Percentiles rank a stretch among this genome's conserved stretches.
phyloP scores from a whole-genome alignment of 30 jellyfish, hydroid and myxozoan genomes.

The Hydra vulgaris region DNA sequence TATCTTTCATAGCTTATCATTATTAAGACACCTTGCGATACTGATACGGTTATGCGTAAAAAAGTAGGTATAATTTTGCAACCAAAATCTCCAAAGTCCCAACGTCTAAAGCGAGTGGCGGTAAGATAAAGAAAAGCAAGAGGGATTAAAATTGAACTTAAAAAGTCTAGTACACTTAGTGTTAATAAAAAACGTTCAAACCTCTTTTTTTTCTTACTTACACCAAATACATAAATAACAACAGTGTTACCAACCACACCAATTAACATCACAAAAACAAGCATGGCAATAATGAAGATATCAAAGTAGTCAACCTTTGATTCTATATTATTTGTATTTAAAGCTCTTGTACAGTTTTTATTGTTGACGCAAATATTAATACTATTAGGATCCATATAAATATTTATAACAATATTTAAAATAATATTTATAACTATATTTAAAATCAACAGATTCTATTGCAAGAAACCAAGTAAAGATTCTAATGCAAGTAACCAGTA shows the following conservation, averaged over 20 bases:
- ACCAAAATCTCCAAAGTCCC: constrained; percentile 63
- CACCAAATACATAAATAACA: constrained; percentile 35
- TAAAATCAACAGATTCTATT: too few species aligned
- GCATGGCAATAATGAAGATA: constrained; percentile 24
- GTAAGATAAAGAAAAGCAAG: constrained; percentile 47
- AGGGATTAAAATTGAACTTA: constrained; percentile 42
- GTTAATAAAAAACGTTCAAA: constrained; percentile 30
- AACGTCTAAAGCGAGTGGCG: constrained; percentile 35
- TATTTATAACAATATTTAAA: not conserved
- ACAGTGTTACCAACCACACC: constrained; percentile 43
- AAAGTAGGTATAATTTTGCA: constrained; percentile 51
- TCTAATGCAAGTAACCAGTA: too few species aligned
- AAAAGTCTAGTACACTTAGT: constrained; percentile 40
- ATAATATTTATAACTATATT: too few species aligned
- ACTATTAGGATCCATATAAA: not conserved
- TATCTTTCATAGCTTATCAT: constrained; percentile 48
- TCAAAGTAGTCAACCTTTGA: constrained; percentile 2
- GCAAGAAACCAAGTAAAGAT: too few species aligned
- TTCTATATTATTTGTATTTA: too few species aligned
- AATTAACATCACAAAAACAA: constrained; percentile 24
- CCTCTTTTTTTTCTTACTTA: constrained; percentile 11
- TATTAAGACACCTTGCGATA: constrained; percentile 61
- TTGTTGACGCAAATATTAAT: not conserved
- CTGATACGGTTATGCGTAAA: constrained; percentile 37
- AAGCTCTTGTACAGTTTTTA: not conserved